phyloP scores from a whole-genome alignment of 2,797 vertebrate genomes.

The Halcyon badia region DNA sequence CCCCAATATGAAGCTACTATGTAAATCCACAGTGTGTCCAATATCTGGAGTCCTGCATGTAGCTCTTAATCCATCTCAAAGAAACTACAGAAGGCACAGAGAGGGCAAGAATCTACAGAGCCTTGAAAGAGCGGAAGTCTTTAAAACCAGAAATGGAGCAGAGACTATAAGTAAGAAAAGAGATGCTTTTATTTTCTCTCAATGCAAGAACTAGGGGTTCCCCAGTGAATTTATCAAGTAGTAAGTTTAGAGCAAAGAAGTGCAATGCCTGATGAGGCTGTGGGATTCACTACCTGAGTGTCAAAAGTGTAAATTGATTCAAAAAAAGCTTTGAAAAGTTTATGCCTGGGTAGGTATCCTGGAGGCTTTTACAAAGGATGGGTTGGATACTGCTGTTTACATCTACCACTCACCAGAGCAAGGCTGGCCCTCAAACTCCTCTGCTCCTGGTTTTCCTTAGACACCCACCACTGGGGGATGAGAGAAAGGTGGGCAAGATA shows the following conservation, averaged over 20 bases:
- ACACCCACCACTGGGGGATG: rapidly evolving
- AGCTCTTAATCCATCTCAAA: not conserved
- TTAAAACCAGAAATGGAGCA: not conserved
- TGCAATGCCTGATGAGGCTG: not conserved
- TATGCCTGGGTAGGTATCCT: not conserved
- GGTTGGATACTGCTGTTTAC: not conserved
- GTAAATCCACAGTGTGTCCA: not conserved
- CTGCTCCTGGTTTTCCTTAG: not conserved
- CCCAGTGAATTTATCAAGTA: not conserved
- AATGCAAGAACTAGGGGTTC: not conserved
- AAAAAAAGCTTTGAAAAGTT: not conserved
- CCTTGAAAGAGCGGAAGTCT: not conserved
- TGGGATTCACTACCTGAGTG: not conserved
- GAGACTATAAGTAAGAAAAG: not conserved
- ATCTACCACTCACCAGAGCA: not conserved
- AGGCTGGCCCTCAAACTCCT: not conserved
- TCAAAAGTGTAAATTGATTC: not conserved
- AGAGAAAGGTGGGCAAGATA: not conserved
- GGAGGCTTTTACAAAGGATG: not conserved
- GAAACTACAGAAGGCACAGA: not conserved
- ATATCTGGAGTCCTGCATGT: not conserved
- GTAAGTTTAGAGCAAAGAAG: not conserved
- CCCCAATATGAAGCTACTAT: not conserved
- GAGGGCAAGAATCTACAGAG: not conserved
- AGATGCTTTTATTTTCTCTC: not conserved